phyloP scores from a whole-genome alignment of 1,140 invertebrate species.

The Panagrolaimus sp. region DNA sequence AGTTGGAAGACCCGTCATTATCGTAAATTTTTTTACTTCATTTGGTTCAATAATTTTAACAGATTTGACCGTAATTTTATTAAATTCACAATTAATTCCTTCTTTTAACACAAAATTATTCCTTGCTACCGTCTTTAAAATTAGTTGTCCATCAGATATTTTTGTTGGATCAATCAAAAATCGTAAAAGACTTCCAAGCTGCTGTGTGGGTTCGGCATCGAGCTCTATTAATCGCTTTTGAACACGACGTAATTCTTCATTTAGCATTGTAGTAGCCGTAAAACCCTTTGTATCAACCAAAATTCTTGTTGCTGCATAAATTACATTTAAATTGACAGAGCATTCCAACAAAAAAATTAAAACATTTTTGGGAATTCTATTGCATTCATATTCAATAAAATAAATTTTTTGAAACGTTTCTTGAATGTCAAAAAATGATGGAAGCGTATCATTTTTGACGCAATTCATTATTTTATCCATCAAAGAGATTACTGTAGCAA shows the following conservation, averaged over 20 bases:
- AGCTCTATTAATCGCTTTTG: not conserved
- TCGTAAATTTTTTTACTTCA: slow-evolving; percentile 6
- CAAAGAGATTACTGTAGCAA: not conserved
- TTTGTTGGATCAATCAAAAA: slow-evolving; percentile 2
- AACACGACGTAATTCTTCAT: not conserved
- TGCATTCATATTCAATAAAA: not conserved
- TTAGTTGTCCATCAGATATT: not conserved
- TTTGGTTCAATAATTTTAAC: not conserved
- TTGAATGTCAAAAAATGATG: not conserved
- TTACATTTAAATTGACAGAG: not conserved
- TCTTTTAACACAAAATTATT: not conserved
- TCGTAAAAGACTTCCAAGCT: not conserved
- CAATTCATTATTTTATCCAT: not conserved
- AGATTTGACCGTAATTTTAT: not conserved
- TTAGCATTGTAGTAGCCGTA: not conserved
- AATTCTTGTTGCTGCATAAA: not conserved
- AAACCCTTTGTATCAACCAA: not conserved
- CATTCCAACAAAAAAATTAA: not conserved
- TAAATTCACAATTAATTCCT: not conserved
- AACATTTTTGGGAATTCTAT: not conserved
- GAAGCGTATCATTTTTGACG: not conserved
- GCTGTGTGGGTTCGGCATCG: not conserved
- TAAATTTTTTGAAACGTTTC: slow-evolving; percentile 1
- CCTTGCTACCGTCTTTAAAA: not conserved
- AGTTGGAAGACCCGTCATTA: not conserved